Conservation (phyloP, 2,797 vertebrate species). For the Adelosebastes latens region DNA sequence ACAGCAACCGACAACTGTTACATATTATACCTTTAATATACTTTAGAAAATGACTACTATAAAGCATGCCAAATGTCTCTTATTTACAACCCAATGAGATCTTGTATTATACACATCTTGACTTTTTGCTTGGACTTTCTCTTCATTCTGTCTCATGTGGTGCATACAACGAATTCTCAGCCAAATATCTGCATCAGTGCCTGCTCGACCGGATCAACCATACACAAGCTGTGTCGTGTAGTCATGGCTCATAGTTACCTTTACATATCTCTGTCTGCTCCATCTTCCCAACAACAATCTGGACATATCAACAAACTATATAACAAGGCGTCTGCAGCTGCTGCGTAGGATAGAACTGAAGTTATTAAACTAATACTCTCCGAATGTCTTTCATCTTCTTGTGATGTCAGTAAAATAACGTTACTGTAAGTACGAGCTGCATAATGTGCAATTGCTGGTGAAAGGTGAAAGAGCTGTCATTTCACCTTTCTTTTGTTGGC, state of each 20-base stretch:
- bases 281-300: slow-evolving; percentile 26
- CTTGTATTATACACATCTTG: slow-evolving; percentile 55
- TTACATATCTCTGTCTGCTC: slow-evolving; percentile 53
- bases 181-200: slow-evolving; percentile 85
- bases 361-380: slow-evolving; percentile 55
- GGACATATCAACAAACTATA: slow-evolving; percentile 57
- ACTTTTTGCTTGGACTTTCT: slow-evolving; percentile 55
- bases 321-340: slow-evolving; percentile 71
- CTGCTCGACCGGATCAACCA: slow-evolving; percentile 80
- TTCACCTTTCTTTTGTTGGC: slow-evolving; percentile 28
- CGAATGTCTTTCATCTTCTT: slow-evolving; percentile 67
- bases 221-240: slow-evolving; percentile 69
- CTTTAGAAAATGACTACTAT: slow-evolving; percentile 61
- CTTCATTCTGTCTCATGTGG: slow-evolving; percentile 49
- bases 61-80: slow-evolving; percentile 85
- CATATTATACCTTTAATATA: slow-evolving; percentile 1
- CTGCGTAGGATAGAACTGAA: slow-evolving; percentile 61
- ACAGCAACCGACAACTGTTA: too few species aligned
- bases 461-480: slow-evolving; percentile 29
- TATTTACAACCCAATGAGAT: slow-evolving; percentile 47
- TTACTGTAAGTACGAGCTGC: slow-evolving; percentile 48
- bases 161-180: slow-evolving; percentile 70
- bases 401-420: slow-evolving; percentile 57
- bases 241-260: slow-evolving; percentile 71
- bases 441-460: slow-evolving; percentile 48